Evolutionary conservation across 2,888 invertebrate species (phyloP), one percentile per base, ranked within the genome.

Genomic region (Apoda limacodes): DNA sequence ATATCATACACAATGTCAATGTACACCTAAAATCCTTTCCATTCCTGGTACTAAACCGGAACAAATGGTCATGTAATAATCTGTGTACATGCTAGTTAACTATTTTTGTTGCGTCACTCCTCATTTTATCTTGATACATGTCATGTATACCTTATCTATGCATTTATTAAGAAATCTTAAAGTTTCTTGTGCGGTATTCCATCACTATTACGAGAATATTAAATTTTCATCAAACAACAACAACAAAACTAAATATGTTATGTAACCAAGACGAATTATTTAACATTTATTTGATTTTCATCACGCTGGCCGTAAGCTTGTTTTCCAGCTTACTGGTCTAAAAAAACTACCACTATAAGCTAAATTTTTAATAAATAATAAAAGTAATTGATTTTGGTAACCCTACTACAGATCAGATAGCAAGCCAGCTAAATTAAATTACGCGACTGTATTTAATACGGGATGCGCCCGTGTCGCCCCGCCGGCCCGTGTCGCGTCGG

Each of bases 391-490:
- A 26, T 29, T 20, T 15, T 25, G 37, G 4, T 50, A 55, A 25
- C 55, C 53, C 52, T 53, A 15, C 7, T n/a, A n/a, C 5, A 6
- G 2, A 35, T 32, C 32, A 37, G 37, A 37, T 41, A 27, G 33
- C 35, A 28, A 35, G n/a, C 20, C 29, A 32, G 26, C 31, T 39
- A 50, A 50, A 55, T 51, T 40, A 46, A 51, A 48, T 52, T 45
- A 50, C 35, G 43, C 41, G 43, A 46, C 45, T 49, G 50, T 47
- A 47, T 48, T 45, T 46, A 51, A 46, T 45, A 52, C 49, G 40
- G 40, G 37, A 24, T 21, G 34, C 27, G 35, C 25, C 19, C 23
- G 30, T 11, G 20, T 5, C 22, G n/a, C 15, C 28, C 7, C 17
- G 7, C 5, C 17, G 7, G 17, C 7, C n/a, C 17, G 17, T 17